Evolutionary conservation across 2,113 vertebrate genomes (phyloP).

Genomic region (Murina feae): DNA sequence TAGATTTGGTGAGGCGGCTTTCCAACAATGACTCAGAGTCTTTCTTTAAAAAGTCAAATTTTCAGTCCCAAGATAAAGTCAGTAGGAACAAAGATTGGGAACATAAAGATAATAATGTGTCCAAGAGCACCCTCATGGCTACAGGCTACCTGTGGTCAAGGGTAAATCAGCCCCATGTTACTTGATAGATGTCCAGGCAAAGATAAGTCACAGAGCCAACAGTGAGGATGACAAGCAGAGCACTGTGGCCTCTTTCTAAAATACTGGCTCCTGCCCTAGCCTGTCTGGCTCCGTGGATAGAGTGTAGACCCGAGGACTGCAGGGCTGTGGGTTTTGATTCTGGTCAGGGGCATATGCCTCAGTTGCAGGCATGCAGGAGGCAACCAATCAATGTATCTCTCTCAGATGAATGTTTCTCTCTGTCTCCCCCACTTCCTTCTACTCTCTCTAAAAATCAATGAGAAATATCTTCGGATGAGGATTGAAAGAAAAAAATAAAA

Average conservation of each 20-base stretch:
- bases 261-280: not conserved
- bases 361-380: no score
- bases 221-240: not conserved
- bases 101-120: not conserved
- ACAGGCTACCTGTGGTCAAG: not conserved
- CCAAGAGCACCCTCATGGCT: not conserved
- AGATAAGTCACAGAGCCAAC: not conserved
- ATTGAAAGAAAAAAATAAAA: no score
- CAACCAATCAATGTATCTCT: no score
- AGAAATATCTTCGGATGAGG: no score
- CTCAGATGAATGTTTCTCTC: no score
- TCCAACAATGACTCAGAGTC: not conserved
- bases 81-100: not conserved
- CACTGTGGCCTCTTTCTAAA: not conserved
- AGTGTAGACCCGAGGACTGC: no score
- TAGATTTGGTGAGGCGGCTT: not conserved
- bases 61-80: not conserved
- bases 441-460: no score
- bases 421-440: no score
- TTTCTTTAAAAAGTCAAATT: not conserved
- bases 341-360: no score
- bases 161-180: not conserved
- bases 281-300: no score
- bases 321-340: no score
- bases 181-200: not conserved